Evolutionary conservation across 2,113 vertebrate genomes (phyloP), one percentile per base, ranked within the genome.

Genomic region (Erpornis zantholeuca): DNA sequence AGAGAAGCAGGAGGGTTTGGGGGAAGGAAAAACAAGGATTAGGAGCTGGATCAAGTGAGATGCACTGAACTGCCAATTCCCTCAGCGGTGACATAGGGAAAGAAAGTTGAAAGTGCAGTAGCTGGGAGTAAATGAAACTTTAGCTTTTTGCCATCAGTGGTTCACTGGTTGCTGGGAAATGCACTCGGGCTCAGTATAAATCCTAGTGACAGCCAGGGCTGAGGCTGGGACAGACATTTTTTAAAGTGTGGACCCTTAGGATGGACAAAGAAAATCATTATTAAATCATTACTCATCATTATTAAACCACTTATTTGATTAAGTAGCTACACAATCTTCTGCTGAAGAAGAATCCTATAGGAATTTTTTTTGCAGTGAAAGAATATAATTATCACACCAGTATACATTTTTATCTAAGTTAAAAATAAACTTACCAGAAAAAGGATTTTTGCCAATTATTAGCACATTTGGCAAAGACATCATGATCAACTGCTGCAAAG

Each of bases 391-490:
- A 49, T 19, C 76, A 81, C 24, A 78, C 3, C 1, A 6, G n/a
- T 12, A 57, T 6, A 68, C 4, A 42, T 87, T 82, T 83, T 65
- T 38, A 88, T 89, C 80, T 84, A 70, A 93, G 59, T 90, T 75
- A 96, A 96, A 95, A 89, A 57, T 38, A 38, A 95, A 98, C 98
- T 96, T 98, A 99, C 99, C 99, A 92, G 98, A 98, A 92, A 99
- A 99, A 60, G 99, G 99, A 95, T 98, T 99, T 96, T 99, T 98
- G 75, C 99, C 99, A 94, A 99, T 98, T 79, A 99, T 98, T 97
- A 99, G 97, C 77, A 99, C 98, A 85, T 99, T 98, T 88, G 99
- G 99, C 96, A 99, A 97, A 94, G 99, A 98, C 99, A 99, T 99
- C 99, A 99, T 98, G 82, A 99, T 99, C 96, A 99, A 97, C 92